Evolutionary conservation across 2,797 vertebrate genomes (phyloP), one percentile per base, ranked within the genome.

Genomic region (Hemibagrus guttatus): DNA sequence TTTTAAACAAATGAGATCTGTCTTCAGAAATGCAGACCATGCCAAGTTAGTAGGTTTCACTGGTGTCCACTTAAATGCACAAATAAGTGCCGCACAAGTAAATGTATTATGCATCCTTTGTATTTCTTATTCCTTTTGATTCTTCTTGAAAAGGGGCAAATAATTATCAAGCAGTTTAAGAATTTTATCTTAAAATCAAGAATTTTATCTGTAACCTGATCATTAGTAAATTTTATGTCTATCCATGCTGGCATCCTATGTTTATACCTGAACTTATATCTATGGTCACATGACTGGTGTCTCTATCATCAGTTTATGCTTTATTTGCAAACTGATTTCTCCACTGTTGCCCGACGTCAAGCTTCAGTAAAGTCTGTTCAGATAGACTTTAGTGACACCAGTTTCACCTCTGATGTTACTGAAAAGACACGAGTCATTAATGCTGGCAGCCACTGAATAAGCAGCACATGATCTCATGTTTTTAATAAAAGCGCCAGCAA

Each of bases 391-490:
- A 71, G 83, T 88, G 85, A 85, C 78, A 86, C 83, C 35, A 74
- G 84, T 86, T 89, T 64, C 87, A 85, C 23, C 71, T 84, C 81
- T 87, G 89, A 85, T 87, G 87, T 87, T 89, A 76, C 78, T 72
- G 66, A 83, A 74, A 87, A 88, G 49, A 86, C 72, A 86, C 80
- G 64, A 87, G 84, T 84, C 69, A 87, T 87, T 86, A 85, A 87
- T 85, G 80, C 46, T 90, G 88, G 90, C 85, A 86, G 72, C 66
- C 21, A 63, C 49, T 49, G 75, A 85, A 89, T 75, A 81, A 90
- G 68, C 76, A 81, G 87, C 84, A 72, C 28, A 85, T 89, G 90
- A 90, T 86, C 84, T 87, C 87, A 89, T 86, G 64, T 78, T 61
- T 80, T 87, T 79, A n/a, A 21, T 88, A 81, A 68, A 56, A 56